Percentiles rank a stretch among this genome's conserved stretches.
Conservation (phyloP, 2,797 vertebrate species). For the Rhinoraja longicauda region DNA sequence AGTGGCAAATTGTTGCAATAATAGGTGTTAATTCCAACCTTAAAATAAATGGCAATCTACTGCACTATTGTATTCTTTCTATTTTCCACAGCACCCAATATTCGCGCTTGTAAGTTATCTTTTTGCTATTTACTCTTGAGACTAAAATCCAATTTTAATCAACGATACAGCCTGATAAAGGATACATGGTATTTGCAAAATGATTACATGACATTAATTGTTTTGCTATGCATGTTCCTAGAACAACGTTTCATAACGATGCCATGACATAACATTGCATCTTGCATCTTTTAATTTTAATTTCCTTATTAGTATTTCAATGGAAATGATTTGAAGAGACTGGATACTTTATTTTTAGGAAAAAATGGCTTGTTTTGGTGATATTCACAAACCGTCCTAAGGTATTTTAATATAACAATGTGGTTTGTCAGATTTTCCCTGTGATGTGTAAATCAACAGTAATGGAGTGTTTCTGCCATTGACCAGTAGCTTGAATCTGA, state of each 20-base stretch:
- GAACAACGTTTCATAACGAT: slow-evolving; percentile 15
- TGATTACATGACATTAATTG: too few relatives aligned
- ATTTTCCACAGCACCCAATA: background rate
- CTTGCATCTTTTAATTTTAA: background rate
- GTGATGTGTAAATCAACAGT: background rate
- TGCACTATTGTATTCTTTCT: background rate
- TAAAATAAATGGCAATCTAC: background rate
- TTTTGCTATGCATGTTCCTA: background rate
- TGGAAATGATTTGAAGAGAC: background rate
- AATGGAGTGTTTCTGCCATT: background rate
- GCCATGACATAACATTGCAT: background rate
- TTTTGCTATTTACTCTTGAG: background rate
- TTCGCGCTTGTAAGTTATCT: background rate
- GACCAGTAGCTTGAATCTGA: background rate
- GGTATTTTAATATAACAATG: background rate
- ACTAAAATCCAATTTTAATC: background rate
- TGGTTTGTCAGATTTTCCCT: background rate
- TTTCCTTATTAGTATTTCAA: background rate
- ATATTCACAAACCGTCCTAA: background rate
- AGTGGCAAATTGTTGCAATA: background rate
- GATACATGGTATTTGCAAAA: too few relatives aligned
- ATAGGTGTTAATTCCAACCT: background rate
- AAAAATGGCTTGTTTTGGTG: background rate
- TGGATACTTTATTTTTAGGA: background rate
- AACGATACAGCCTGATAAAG: background rate